Evolutionary conservation across 2,888 invertebrate species (phyloP).

Genomic region (Sericinus montela): DNA sequence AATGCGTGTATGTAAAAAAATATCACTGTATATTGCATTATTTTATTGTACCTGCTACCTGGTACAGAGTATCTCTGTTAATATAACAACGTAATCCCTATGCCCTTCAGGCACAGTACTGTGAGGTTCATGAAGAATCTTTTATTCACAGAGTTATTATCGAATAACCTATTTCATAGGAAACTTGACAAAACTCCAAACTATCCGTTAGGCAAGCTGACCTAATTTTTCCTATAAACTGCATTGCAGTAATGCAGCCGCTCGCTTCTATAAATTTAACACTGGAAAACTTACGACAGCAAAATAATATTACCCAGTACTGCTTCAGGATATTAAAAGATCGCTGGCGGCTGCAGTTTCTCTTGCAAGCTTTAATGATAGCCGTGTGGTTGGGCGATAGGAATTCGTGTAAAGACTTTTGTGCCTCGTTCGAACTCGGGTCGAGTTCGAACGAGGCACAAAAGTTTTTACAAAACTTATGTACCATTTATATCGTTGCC

Average conservation of each 20-base stretch:
- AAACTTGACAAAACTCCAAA: constrained; percentile 48
- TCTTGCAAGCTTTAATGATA: neutral
- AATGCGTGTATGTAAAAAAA: no score
- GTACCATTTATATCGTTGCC: no score
- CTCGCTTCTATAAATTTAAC: constrained; percentile 16
- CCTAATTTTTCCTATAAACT: constrained; percentile 62
- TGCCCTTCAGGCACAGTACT: no score
- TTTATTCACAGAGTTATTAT: constrained; percentile 17
- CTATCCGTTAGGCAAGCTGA: constrained; percentile 40
- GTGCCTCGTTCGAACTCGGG: no score
- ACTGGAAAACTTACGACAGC: constrained; percentile 13
- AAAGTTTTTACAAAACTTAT: no score
- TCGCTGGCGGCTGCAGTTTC: neutral
- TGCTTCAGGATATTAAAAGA: neutral
- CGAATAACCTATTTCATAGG: constrained; percentile 35
- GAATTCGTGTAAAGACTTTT: no score
- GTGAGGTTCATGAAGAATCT: neutral
- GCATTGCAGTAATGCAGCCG: constrained; percentile 55
- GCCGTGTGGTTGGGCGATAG: no score
- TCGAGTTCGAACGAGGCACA: no score
- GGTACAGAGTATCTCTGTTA: no score
- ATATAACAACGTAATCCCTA: no score
- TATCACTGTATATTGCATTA: no score
- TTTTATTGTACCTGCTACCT: no score
- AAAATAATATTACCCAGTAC: constrained; percentile 3